Conservation (phyloP, 2,797 vertebrate species). For the Paedocypris micromegethes region DNA sequence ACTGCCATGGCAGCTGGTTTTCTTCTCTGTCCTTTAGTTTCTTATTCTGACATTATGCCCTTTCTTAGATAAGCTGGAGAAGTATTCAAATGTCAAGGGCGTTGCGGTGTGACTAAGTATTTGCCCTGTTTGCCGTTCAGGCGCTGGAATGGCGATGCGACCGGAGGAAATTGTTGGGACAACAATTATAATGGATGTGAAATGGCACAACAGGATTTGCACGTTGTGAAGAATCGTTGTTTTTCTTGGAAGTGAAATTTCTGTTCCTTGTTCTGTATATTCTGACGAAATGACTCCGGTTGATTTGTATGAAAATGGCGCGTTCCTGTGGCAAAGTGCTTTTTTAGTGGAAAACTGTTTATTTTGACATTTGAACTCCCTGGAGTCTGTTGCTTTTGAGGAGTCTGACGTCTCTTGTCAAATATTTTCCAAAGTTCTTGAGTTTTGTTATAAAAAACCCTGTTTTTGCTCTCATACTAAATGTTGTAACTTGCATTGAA, state of each 20-base stretch:
- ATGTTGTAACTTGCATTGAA: too few relatives aligned
- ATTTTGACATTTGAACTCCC: constrained; percentile 16
- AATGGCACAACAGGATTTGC: constrained; percentile 12
- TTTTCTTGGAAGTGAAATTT: constrained; percentile 18
- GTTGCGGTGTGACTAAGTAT: constrained; percentile 2
- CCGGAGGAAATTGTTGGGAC: constrained; percentile 15
- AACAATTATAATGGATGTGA: constrained; percentile 17
- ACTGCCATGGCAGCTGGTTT: constrained; percentile 12
- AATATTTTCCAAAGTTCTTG: constrained; percentile 8
- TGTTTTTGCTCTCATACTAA: neutral
- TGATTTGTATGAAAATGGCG: constrained; percentile 24
- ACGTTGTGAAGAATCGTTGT: constrained; percentile 19
- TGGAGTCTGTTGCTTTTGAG: constrained; percentile 10
- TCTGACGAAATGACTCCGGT: neutral
- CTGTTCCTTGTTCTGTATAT: neutral
- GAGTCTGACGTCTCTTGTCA: constrained; percentile 7
- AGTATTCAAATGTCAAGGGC: neutral
- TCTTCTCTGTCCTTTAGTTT: neutral
- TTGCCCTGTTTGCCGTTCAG: constrained; percentile 1
- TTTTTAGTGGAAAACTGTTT: constrained; percentile 2
- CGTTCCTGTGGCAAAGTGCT: constrained; percentile 5
- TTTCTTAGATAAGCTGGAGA: neutral
- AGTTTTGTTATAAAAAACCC: neutral
- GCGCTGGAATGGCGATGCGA: neutral
- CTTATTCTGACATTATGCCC: neutral